These are phyloP conservation scores for Cremastobaeus sp. DNA, from an alignment of 2,888 invertebrate genomes.

Conservation along the genomic window DNA sequence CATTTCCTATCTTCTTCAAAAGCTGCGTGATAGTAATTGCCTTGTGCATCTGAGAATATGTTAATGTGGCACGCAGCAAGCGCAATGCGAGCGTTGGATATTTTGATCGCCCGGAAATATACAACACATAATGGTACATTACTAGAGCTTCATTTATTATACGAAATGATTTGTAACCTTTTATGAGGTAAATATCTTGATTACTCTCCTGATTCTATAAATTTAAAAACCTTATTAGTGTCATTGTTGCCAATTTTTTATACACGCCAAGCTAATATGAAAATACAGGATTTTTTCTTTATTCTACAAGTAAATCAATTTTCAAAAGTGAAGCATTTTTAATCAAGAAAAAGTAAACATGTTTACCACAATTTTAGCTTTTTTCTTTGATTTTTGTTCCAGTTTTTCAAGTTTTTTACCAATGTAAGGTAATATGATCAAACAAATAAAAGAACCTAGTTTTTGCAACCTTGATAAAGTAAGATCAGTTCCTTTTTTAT, in stretches of 20 bases:
- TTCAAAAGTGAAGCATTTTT: background rate
- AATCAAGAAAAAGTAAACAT: too few species aligned
- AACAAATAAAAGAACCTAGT: conserved; percentile 81
- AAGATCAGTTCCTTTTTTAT: conserved; percentile 71
- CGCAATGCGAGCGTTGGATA: conserved; percentile 81
- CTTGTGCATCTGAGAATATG: conserved; percentile 79
- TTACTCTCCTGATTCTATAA: too few species aligned
- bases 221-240: conserved; percentile 22
- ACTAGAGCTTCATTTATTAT: conserved; percentile 76
- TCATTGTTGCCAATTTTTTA: too few species aligned
- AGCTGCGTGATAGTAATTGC: conserved; percentile 70
- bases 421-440: conserved; percentile 87
- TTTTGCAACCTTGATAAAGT: conserved; percentile 80
- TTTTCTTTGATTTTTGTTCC: conserved; percentile 82
- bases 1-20: conserved; percentile 70
- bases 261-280: too few species aligned
- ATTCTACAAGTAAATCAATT: too few species aligned
- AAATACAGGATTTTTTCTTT: too few species aligned
- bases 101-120: conserved; percentile 80
- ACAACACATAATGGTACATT: conserved; percentile 81
- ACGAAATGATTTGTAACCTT: conserved; percentile 79
- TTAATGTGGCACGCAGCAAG: conserved; percentile 81
- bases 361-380: conserved; percentile 78
- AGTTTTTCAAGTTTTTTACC: conserved; percentile 83
- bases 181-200: conserved; percentile 76